A percentile compares a stretch with the other conserved stretches of the same genome.
These are phyloP conservation scores for Lepidurus apus DNA, from an alignment of 1,140 invertebrate species.

Conservation along the genomic window DNA sequence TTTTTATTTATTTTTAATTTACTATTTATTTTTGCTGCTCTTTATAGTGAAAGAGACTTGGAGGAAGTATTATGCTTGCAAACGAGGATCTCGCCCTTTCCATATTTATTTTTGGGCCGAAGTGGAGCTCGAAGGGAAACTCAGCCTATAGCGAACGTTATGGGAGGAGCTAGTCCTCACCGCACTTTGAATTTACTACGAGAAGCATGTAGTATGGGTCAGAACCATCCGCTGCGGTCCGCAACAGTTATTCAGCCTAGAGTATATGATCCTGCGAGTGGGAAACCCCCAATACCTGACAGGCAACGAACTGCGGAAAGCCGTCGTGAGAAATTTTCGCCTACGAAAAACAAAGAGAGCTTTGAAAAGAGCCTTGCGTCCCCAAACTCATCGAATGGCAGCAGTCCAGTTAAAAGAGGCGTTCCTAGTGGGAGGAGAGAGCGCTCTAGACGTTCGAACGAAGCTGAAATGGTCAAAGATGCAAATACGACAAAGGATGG, in stretches of 20 bases:
- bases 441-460: not conserved
- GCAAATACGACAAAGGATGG: not conserved
- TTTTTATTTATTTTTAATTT: constrained; percentile 19
- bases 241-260: not conserved
- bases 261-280: not conserved
- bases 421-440: not conserved
- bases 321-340: not conserved
- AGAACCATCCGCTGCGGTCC: not conserved
- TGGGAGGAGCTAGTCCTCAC: not conserved
- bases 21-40: constrained; percentile 29
- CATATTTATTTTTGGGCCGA: constrained; percentile 56
- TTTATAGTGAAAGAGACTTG: constrained; percentile 56
- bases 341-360: not conserved
- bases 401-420: not conserved
- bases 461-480: constrained; percentile 9
- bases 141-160: not conserved
- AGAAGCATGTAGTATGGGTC: constrained; percentile 28
- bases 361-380: not conserved
- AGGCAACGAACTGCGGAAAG: not conserved
- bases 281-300: not conserved
- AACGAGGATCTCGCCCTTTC: constrained; percentile 58
- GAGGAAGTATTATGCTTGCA: constrained; percentile 59
- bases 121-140: constrained; percentile 45
- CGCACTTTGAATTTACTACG: constrained; percentile 27
- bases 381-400: not conserved